Percentiles rank a stretch among this genome's conserved stretches.
Evolutionary conservation across 2,888 invertebrate genomes (phyloP).

Genomic region (Dolomedes plantarius): DNA sequence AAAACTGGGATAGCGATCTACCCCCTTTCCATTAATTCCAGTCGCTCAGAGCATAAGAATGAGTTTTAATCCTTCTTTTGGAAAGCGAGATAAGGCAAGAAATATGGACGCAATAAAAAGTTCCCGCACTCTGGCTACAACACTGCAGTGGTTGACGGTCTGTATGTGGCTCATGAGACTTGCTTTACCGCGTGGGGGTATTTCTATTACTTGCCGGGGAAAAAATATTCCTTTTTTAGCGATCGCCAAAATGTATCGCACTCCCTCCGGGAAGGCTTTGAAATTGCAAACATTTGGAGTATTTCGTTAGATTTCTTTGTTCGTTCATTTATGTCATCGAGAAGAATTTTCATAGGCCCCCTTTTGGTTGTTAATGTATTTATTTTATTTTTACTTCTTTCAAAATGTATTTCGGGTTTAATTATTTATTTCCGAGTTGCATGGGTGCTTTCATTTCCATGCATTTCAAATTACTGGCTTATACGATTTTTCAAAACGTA

Average conservation of each 20-base stretch:
- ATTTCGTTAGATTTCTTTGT: not conserved
- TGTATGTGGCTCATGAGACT: not conserved
- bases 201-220: not conserved
- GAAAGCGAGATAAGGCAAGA: conserved; percentile 37
- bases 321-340: not conserved
- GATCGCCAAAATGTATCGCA: not conserved
- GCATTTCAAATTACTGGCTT: too few relatives aligned
- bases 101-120: conserved; percentile 45
- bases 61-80: conserved; percentile 56
- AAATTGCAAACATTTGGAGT: conserved; percentile 36
- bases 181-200: not conserved
- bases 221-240: not conserved
- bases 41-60: conserved; percentile 57
- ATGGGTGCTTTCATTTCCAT: too few relatives aligned
- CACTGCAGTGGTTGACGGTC: not conserved
- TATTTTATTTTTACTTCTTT: too few relatives aligned
- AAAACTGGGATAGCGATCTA: not conserved
- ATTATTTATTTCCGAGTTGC: too few relatives aligned
- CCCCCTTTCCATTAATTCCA: conserved; percentile 31
- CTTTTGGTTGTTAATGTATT: too few relatives aligned
- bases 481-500: too few relatives aligned
- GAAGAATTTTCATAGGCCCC: not conserved
- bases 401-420: too few relatives aligned
- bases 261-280: conserved; percentile 39
- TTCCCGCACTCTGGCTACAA: not conserved